These are phyloP conservation scores for Cepaea hortensis DNA, from an alignment of 2,888 invertebrate genomes.

Conservation along the genomic window DNA sequence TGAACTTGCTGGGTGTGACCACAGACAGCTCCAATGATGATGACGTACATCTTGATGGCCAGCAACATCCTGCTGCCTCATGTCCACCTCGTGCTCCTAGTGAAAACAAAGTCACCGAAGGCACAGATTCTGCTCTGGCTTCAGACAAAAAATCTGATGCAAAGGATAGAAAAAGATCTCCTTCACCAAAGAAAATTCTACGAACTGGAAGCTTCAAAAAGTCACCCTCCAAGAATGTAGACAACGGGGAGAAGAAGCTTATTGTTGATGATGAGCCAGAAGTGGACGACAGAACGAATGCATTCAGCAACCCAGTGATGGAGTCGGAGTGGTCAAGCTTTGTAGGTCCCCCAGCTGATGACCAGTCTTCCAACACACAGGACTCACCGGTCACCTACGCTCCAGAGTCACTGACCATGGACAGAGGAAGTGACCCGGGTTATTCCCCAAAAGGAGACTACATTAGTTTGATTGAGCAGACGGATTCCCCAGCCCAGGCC, in stretches of 20 bases:
- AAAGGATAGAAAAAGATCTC: constrained; percentile 35
- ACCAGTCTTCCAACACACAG: neutral
- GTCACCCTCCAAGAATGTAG: constrained; percentile 33
- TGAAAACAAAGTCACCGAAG: too few species aligned
- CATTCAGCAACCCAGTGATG: constrained; percentile 64
- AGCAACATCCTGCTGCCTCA: neutral
- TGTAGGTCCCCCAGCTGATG: constrained; percentile 51
- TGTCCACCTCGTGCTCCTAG: neutral
- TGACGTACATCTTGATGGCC: constrained; percentile 43
- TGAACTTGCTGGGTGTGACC: neutral
- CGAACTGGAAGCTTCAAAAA: constrained; percentile 43
- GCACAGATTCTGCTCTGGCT: neutral
- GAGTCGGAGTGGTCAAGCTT: constrained; percentile 62
- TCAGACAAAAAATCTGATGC: constrained; percentile 14
- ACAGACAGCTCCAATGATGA: constrained; percentile 42
- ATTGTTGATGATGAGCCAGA: constrained; percentile 38
- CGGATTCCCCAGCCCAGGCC: neutral
- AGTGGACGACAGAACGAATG: constrained; percentile 51
- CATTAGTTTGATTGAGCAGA: constrained; percentile 4
- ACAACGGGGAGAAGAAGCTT: constrained; percentile 35
- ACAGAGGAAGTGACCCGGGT: constrained; percentile 15
- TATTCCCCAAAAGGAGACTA: constrained; percentile 33
- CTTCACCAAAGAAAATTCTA: constrained; percentile 50
- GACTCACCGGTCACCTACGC: neutral
- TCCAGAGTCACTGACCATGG: constrained; percentile 32